Percentiles rank a stretch among this genome's conserved stretches.
Evolutionary conservation across 2,797 vertebrate species (phyloP).

Genomic region (Aselliscus stoliczkanus): DNA sequence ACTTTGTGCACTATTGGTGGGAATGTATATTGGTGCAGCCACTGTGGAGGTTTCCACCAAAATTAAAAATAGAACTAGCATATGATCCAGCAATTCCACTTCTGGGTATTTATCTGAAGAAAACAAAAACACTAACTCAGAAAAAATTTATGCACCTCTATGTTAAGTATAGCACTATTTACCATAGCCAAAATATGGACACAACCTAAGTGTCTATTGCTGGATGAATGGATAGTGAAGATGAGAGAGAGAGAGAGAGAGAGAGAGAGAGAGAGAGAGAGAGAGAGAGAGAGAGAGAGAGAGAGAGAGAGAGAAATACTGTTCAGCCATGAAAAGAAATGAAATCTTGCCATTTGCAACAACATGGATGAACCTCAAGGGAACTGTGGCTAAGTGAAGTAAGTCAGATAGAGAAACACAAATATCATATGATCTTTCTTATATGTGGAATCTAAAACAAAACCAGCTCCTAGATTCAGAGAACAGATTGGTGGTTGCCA

Average conservation of each 20-base stretch:
- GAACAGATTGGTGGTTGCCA: neutral
- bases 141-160: neutral
- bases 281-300: neutral
- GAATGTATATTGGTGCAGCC: neutral
- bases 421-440: neutral
- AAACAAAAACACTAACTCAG: neutral
- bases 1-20: neutral
- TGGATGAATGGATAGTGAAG: neutral
- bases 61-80: neutral
- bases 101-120: neutral
- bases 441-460: neutral
- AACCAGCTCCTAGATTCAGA: neutral
- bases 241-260: neutral
- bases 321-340: neutral
- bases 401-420: neutral
- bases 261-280: neutral
- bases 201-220: neutral
- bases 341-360: neutral
- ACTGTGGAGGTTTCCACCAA: neutral
- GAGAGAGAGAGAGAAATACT: neutral
- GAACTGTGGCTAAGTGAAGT: neutral
- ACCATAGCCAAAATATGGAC: neutral
- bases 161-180: neutral
- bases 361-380: neutral
- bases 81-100: neutral